Base-by-base conservation (phyloP, 1,140 invertebrate genomes). In the Octopus bimaculoides region DNA sequence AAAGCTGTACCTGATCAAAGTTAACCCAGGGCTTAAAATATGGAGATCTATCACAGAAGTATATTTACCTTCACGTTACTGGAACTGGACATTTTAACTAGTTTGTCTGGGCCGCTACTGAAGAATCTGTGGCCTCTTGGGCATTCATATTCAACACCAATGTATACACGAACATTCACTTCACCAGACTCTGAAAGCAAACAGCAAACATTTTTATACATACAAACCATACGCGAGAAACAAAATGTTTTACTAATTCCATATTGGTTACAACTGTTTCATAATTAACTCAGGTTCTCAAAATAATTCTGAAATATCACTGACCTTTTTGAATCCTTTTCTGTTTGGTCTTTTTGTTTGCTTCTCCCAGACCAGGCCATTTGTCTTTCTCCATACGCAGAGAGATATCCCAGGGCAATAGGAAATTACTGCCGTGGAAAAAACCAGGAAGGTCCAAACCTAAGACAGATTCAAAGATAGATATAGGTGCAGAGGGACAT, bases 61-160 rank as follows among this genome's bases (percentile, higher is more conserved):
- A 17, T 4, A 80, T 81, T 83, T 81, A 91, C 90, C 83, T 95
- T 96, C 5, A 96, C 93, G 79, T 94, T 92, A 12, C 94, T 94
- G 83, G 92, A 93, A 74, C 93, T 93, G 3, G 93, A 93, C 3
- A 95, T 94, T 85, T 95, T 94, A 17, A 97, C 90, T 52, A 97
- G 93, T 86, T 94, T 95, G 84, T 97, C 96, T 26, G 96, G 95
- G 3, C 93, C 93, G 17, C 95, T 94, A 87, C 96, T 94, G 93
- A 99, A 98, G 90, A 99, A 99, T 80, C 96, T 92, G 90, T 99
- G 97, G 4, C 98, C 98, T 71, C 95, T 89, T 0, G 95, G 94
- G 91, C 98, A 99, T 90, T 99, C 98, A 88, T 99, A 99, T 87
- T 99, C 98, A 83, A 97, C 94, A 3, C 98, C 98, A 81, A 99